Conservation (phyloP, 2,797 vertebrate species). For the Semotilus atromaculatus region DNA sequence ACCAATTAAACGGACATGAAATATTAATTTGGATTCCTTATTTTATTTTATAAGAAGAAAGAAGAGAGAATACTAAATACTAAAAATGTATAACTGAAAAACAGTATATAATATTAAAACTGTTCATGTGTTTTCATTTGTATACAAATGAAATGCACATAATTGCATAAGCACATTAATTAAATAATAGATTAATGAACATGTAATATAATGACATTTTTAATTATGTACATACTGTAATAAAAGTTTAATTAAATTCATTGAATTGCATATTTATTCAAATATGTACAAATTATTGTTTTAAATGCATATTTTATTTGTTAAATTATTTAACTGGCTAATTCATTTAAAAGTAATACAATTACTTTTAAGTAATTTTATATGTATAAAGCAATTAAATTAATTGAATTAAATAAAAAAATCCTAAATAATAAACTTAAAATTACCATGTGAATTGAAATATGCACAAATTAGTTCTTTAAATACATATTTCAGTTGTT, state of each 20-base stretch:
- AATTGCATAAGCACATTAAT: background rate
- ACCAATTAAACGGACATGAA: background rate
- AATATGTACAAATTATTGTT: background rate
- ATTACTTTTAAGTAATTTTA: background rate
- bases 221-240: too few relatives aligned
- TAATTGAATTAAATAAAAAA: too few relatives aligned
- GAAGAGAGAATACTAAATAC: background rate
- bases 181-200: background rate
- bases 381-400: too few relatives aligned
- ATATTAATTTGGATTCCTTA: background rate
- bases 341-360: background rate
- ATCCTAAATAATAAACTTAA: too few relatives aligned
- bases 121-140: too few relatives aligned
- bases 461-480: background rate
- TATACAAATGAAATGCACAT: background rate
- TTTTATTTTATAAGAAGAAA: background rate
- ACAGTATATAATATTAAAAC: too few relatives aligned
- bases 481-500: background rate
- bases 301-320: background rate
- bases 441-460: background rate
- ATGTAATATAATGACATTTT: too few relatives aligned
- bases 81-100: background rate
- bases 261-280: background rate
- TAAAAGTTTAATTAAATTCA: too few relatives aligned
- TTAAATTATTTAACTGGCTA: background rate